Evolutionary conservation across 2,888 invertebrate species (phyloP), one percentile per base, ranked within the genome.

Genomic region (Odontothrips loti): DNA sequence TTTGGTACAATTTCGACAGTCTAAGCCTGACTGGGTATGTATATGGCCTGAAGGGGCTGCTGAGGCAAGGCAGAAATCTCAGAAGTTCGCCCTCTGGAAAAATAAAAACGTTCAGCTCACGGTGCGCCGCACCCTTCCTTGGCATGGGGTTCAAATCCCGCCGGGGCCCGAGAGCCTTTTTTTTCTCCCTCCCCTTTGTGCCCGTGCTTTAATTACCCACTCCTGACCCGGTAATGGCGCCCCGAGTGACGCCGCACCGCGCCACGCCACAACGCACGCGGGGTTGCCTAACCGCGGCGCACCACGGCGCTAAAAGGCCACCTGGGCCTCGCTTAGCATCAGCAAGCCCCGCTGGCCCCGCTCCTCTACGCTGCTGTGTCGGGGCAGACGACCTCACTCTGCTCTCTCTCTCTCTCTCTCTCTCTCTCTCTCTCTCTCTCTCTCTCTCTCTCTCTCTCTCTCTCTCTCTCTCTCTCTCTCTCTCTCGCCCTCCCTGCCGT

Each of bases 281-380:
- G 27, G 68, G 68, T 75, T 11, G 68, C 68, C 68, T 23, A 27
- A 75, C 68, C 68, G 27, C 68, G 68, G 27, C 23, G 23, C 6
- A 27, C 23, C 68, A 27, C 23, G 68, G 23, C 27, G 68, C 68
- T 75, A 75, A 75, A 75, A 75, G 68, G 68, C 68, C 68, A 75
- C 68, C 68, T 75, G 68, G 68, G 68, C 23, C 68, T 75, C 58
- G 20, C 58, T 58, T 58, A 58, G 58, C 58, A 17, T 17, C 58
- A 58, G 20, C 58, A 6, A 15, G 10, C 58, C 58, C 20, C 58
- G 51, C 51, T 2, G 51, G 20, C 23, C 23, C 23, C 68, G 68
- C 10, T 11, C 23, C 23, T 23, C 68, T 3, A 2, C 34, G 34
- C 34, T 43, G 3, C 34, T 43, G 3, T 6, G 34, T 43, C 34